These are phyloP conservation scores for Ormia ochracea DNA, from an alignment of 2,888 invertebrate genomes.

Conservation along the genomic window DNA sequence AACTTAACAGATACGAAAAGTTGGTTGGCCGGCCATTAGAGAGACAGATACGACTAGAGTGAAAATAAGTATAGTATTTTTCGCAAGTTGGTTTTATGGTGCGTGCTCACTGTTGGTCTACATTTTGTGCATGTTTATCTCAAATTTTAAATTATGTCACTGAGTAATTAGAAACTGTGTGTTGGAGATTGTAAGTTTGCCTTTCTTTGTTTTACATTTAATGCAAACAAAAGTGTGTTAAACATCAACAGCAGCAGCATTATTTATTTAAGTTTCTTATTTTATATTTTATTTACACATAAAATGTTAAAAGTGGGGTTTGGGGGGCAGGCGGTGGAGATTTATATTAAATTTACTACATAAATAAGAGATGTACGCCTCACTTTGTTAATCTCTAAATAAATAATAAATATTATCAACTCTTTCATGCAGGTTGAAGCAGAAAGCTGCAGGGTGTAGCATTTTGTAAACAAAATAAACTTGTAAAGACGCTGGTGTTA, in stretches of 20 bases:
- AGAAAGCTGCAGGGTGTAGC: not conserved
- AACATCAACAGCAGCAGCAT: not conserved
- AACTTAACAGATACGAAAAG: not conserved
- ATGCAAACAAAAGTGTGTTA: not conserved
- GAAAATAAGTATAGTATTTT: not conserved
- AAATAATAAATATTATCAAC: conserved; percentile 8
- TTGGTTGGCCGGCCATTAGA: conserved; percentile 7
- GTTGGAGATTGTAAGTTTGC: not conserved
- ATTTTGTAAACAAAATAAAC: not conserved
- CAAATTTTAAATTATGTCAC: conserved; percentile 55
- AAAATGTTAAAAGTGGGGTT: not conserved
- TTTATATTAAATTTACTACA: not conserved
- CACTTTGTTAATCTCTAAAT: not conserved
- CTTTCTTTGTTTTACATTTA: conserved; percentile 15
- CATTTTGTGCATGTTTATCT: conserved; percentile 42
- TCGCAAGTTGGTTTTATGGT: not conserved
- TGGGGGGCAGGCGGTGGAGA: too few species aligned
- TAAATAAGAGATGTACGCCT: too few species aligned
- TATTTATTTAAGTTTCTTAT: not conserved
- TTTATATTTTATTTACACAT: not conserved
- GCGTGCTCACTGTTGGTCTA: conserved; percentile 16
- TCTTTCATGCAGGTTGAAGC: not conserved
- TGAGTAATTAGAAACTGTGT: conserved; percentile 58
- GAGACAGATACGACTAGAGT: not conserved
- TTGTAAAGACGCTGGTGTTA: not conserved